A percentile compares a stretch with the other conserved stretches of the same genome.
Conservation (phyloP, 1,140 invertebrate genomes). For the Neoseiulus cucumeris region DNA sequence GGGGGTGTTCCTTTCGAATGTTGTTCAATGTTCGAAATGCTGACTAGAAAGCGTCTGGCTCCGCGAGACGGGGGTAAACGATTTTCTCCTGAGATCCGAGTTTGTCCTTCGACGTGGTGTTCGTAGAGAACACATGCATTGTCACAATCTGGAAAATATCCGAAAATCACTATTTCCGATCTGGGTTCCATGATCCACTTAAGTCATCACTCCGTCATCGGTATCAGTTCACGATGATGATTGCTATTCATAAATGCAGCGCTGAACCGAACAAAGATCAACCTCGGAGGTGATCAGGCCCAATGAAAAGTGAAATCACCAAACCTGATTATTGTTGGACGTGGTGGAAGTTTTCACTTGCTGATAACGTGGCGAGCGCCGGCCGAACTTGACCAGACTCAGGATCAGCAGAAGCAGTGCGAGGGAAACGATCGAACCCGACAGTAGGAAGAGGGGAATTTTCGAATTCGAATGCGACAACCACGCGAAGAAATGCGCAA, state of each 20-base stretch:
- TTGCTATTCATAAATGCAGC: not conserved
- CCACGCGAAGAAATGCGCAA: not conserved
- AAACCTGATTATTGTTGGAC: not conserved
- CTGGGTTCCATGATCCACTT: not conserved
- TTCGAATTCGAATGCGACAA: not conserved
- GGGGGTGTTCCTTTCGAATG: no score
- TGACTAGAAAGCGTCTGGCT: no score
- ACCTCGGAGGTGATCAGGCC: not conserved
- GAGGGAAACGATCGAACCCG: not conserved
- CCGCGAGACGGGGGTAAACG: not conserved
- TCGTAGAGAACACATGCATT: not conserved
- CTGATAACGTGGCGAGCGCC: not conserved
- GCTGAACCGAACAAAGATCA: not conserved
- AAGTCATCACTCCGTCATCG: not conserved
- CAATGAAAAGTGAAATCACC: not conserved
- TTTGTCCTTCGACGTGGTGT: not conserved
- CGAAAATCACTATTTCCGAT: not conserved
- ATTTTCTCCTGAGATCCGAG: conserved; percentile 8
- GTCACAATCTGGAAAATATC: not conserved
- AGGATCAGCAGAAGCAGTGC: not conserved
- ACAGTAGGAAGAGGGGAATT: not conserved
- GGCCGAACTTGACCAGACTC: not conserved
- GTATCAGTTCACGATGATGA: not conserved
- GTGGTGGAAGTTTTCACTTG: not conserved
- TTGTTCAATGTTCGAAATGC: no score